Conservation (phyloP, 2,888 invertebrate species). For the Metopia argyrocephala region DNA sequence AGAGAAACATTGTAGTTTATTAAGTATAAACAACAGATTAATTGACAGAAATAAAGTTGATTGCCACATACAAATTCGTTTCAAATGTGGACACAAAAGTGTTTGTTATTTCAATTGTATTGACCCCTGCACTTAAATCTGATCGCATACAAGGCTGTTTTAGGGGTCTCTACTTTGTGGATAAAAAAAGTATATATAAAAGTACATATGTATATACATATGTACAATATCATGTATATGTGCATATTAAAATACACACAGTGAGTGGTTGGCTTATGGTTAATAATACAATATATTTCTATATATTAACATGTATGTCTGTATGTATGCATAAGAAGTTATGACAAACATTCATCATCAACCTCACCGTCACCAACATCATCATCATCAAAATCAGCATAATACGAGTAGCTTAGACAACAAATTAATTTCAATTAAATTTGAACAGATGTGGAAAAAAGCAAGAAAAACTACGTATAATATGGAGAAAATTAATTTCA, state of each 20-base stretch:
- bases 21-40: slow-evolving; percentile 53
- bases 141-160: slow-evolving; percentile 76
- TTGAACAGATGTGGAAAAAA: slow-evolving; percentile 49
- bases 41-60: slow-evolving; percentile 51
- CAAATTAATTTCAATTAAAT: slow-evolving; percentile 64
- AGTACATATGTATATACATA: not conserved
- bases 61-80: not conserved
- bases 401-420: slow-evolving; percentile 59
- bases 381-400: slow-evolving; percentile 17
- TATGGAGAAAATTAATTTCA: not conserved
- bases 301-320: no score
- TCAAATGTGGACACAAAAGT: not conserved
- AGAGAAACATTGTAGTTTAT: slow-evolving; percentile 23
- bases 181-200: not conserved
- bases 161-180: slow-evolving; percentile 58
- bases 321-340: not conserved
- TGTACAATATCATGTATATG: no score
- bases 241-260: no score
- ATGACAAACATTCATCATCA: slow-evolving; percentile 22
- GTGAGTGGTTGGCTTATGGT: no score
- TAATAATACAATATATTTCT: no score
- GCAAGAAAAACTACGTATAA: slow-evolving; percentile 45
- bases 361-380: slow-evolving; percentile 22
- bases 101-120: slow-evolving; percentile 62
- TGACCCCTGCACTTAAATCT: slow-evolving; percentile 76